Base-by-base conservation (phyloP, 35 echinoderm and acorn worm genomes). In the Ophiothrix spiculata region DNA sequence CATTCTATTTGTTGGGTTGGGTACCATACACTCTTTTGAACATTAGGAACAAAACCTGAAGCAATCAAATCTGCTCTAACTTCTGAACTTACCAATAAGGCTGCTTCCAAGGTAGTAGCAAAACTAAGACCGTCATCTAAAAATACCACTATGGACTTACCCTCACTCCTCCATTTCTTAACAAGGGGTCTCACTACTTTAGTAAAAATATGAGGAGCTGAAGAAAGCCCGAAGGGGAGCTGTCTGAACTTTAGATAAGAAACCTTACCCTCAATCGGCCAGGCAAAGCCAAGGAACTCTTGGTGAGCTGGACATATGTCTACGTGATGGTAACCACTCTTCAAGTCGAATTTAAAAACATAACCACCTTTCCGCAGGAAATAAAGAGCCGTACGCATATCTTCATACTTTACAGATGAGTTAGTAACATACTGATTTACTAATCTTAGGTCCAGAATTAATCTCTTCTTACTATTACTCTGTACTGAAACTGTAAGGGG, bases 61-160 rank as follows among this genome's bases (percentile, higher is more conserved):
- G 14, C 11, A 11, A 78, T 78, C 34, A 78, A 15, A 78, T 78
- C 76, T n/a, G 35, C 38, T 16, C 36, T 16, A 10, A 34, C 76
- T 39, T 36, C 76, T 4, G 1, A n/a, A 4, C 16, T 34, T 39
- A 16, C 38, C 76, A 31, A 36, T 1, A 21, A n/a, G 76, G 31
- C n/a, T 39, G 29, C 1, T 12, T 12, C n/a, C n/a, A 40, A 33
- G 25, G 36, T 36, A 56, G 15, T 33, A 29, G 80, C 39, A 40
- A 81, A 81, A 16, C 80, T 40, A 81, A 81, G 0, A 19, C 80
- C 39, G 45, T 77, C 84, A 32, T 86, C 84, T 76, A 86, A 33
- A 39, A 75, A 77, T 11, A 86, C 84, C n/a, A 84, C 82, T 10
- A 69, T 69, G 25, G 3, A 15, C 29, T 69, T 25, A 54, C 82